Base-by-base conservation (phyloP, 2,797 vertebrate genomes). In the Gymnopithys bicolor region DNA sequence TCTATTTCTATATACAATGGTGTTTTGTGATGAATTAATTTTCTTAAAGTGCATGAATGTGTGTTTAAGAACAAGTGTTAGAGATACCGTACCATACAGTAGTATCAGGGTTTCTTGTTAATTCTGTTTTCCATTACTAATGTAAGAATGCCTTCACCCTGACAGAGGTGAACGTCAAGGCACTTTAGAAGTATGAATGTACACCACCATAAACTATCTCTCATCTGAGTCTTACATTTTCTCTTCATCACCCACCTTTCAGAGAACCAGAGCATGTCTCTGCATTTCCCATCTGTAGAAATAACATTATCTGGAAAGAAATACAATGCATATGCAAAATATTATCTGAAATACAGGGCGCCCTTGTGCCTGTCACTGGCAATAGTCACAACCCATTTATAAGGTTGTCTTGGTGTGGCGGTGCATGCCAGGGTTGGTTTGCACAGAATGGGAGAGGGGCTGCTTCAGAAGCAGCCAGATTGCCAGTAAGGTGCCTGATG, bases 231-330 rank as follows among this genome's bases (percentile, higher is more conserved):
- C 84, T 78, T 71, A 21, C 11, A 22, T 66, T 53, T 62, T 60
- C 22, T 52, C 55, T 60, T 63, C 22, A 28, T 45, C 59, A 14
- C 7, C 25, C 3, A 0, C 33, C n/a, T 30, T 60, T 69, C 27
- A 35, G 46, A 49, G 52, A 15, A 85, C 64, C n/a, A 14, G n/a
- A 64, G 68, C 10, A 21, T 58, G 49, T 27, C 24, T 63, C 71
- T 80, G 17, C 18, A 27, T 87, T 89, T 86, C 79, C 84, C 39
- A 23, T 69, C 66, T 81, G 39, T 53, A 84, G 83, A 91, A 84
- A 75, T 32, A 59, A 58, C 0, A 0, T 80, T 69, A 71, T 37
- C 43, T 81, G 62, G 55, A 75, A 84, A 68, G 73, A 91, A 88
- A 66, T 41, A 41, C 2, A 46, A 88, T 24, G 48, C 51, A 88